These are phyloP conservation scores for Isichthys henryi DNA, from an alignment of 2,113 vertebrate genomes.

Conservation along the genomic window DNA sequence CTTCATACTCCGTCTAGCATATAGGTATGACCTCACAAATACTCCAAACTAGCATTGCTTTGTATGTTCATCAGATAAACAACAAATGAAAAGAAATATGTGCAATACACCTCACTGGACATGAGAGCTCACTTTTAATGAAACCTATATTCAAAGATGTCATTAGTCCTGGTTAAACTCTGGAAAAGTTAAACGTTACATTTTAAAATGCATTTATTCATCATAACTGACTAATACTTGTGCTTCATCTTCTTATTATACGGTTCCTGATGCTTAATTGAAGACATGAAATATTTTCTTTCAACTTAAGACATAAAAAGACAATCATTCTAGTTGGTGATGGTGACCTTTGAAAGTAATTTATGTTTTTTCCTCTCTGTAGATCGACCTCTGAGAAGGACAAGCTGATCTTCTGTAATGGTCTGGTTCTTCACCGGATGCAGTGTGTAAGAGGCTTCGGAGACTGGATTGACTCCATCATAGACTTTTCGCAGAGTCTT, in stretches of 20 bases:
- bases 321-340: background rate
- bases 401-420: slow-evolving; percentile 84
- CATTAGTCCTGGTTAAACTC: background rate
- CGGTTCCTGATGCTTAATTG: background rate
- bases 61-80: background rate
- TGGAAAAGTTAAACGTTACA: background rate
- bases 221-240: background rate
- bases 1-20: slow-evolving; percentile 84
- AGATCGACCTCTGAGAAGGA: slow-evolving; percentile 82
- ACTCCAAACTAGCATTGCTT: background rate
- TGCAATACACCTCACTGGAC: background rate
- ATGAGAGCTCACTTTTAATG: background rate
- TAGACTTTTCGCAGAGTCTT: slow-evolving; percentile 80
- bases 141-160: background rate
- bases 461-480: slow-evolving; percentile 84
- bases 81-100: background rate
- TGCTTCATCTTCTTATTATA: background rate
- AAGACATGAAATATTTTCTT: background rate
- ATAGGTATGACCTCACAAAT: slow-evolving; percentile 58
- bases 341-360: background rate
- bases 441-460: slow-evolving; percentile 84
- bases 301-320: background rate
- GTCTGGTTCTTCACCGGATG: slow-evolving; percentile 77
- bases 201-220: background rate
- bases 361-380: background rate